These are phyloP conservation scores for human DNA, from an alignment of 2,113 vertebrate species.

Conservation along the genomic window GRCh38 chr7:25230001-25230500, in stretches of 20 bases:
- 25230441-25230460: too few species aligned
- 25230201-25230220: background rate
- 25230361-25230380: too few species aligned
- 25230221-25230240: background rate
- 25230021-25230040: conserved; percentile 64
- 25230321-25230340: background rate
- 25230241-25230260: background rate
- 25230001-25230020: conserved; percentile 67
- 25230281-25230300: background rate
- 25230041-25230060: conserved; percentile 49
- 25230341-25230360: too few species aligned
- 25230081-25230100: background rate
- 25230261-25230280: background rate
- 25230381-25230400: too few species aligned
- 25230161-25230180: background rate
- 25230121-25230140: background rate
- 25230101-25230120: background rate
- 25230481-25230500: too few species aligned
- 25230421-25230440: too few species aligned
- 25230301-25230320: background rate
- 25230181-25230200: background rate
- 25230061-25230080: background rate
- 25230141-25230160: background rate
- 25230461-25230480: too few species aligned
- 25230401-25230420: too few species aligned